Evolutionary conservation across 2,797 vertebrate genomes (phyloP), one percentile per base, ranked within the genome.

Genomic region (Tinamus major): DNA sequence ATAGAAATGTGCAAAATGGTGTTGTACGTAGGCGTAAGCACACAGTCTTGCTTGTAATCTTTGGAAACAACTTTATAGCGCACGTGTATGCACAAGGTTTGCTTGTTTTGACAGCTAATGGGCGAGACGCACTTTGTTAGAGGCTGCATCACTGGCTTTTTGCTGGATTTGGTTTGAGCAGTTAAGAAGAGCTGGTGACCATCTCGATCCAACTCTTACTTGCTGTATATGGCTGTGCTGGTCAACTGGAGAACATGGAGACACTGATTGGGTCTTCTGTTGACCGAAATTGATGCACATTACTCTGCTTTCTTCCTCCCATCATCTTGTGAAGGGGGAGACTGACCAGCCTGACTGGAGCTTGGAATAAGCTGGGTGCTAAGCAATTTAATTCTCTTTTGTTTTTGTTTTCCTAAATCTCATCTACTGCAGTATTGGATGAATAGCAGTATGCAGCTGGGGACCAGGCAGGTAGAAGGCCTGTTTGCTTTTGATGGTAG

Each of bases 301-400:
- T 35, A 6, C 74, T 63, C 29, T 18, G 8, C 6, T 0, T 51
- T 62, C 48, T 79, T 87, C 33, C 5, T 61, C 7, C 37, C 5
- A 0, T 3, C 1, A 1, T 31, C 16, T 49, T 71, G 7, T 1
- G 0, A 0, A 1, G 2, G 18, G 27, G n/a, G 2, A 65, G 33
- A 5, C 33, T 56, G 69, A 23, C 16, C 35, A 10, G 29, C 19
- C 24, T 29, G 18, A 0, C 24, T 21, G 8, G 13, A 29, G 33
- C n/a, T 13, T 0, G 2, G 4, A n/a, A 23, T 58, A 15, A 68
- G 20, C 2, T 2, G 41, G 10, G 29, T n/a, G 53, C 31, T 56
- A 64, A 51, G 46, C 78, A 8, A 24, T 69, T 71, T 7, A 33
- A 39, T 9, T 48, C 19, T 65, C 2, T 33, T 23, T 48, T 59